Conservation (phyloP, 2,113 vertebrate species). For the Epinephelus moara region DNA sequence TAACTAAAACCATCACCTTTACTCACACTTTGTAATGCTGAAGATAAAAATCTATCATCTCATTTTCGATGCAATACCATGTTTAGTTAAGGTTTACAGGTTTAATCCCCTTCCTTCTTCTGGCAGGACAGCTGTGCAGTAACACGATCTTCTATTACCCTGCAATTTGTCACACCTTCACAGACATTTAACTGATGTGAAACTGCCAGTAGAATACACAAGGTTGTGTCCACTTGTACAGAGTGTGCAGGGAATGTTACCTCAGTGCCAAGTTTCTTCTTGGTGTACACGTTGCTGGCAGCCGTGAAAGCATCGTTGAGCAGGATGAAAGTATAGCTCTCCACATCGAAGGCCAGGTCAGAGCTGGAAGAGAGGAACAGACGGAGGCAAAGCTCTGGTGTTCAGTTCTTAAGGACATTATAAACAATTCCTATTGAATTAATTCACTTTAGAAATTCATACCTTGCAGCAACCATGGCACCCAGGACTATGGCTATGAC, state of each 20-base stretch:
- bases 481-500: slow-evolving; percentile 90
- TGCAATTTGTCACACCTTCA: background rate
- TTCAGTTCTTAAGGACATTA: background rate
- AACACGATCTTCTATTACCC: background rate
- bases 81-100: background rate
- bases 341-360: slow-evolving; percentile 91
- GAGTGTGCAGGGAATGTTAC: slow-evolving; percentile 71
- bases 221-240: background rate
- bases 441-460: slow-evolving; percentile 17
- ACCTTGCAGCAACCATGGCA: slow-evolving; percentile 93
- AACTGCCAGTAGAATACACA: background rate
- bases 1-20: background rate
- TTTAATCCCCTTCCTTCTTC: background rate
- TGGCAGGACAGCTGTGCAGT: background rate
- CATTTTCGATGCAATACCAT: background rate
- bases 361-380: slow-evolving; percentile 80
- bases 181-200: background rate
- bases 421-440: background rate
- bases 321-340: slow-evolving; percentile 90
- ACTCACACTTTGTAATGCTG: background rate
- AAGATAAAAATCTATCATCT: background rate
- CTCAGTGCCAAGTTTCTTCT: slow-evolving; percentile 91
- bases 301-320: slow-evolving; percentile 94
- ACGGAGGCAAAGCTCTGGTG: background rate
- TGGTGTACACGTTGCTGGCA: slow-evolving; percentile 91